Conservation (phyloP, 2,113 vertebrate genomes). For the Muntiacus muntjak region DNA sequence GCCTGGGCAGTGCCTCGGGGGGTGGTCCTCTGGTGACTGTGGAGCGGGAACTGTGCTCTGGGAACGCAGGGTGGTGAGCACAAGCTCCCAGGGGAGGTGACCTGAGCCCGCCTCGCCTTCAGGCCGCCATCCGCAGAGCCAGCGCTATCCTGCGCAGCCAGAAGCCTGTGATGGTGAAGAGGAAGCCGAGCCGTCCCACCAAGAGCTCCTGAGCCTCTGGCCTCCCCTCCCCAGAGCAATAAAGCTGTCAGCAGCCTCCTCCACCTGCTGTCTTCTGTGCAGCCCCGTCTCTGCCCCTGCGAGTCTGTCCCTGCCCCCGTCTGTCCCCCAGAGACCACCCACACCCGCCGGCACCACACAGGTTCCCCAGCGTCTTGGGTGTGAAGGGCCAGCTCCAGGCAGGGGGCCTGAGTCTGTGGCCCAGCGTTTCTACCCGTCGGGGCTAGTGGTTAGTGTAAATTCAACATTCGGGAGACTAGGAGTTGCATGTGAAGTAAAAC, state of each 20-base stretch:
- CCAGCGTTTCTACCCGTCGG: fast-evolving
- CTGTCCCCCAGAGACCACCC: not conserved
- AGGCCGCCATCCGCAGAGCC: conserved; percentile 91
- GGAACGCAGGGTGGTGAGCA: not conserved
- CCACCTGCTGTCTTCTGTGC: fast-evolving
- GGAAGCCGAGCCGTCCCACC: conserved; percentile 88
- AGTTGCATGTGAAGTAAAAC: fast-evolving
- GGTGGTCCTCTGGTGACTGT: fast-evolving
- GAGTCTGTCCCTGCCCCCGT: not conserved
- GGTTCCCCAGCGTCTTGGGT: not conserved
- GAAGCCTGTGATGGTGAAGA: conserved; percentile 93
- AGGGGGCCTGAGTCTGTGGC: not conserved
- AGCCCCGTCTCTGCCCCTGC: too few relatives aligned
- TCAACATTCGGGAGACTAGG: too few relatives aligned
- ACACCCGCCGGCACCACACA: fast-evolving
- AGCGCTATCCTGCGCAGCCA: conserved; percentile 93
- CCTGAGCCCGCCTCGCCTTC: not conserved
- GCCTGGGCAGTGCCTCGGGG: fast-evolving
- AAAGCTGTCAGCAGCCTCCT: not conserved
- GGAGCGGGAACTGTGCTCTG: not conserved
- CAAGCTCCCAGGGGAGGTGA: fast-evolving
- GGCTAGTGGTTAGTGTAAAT: not conserved
- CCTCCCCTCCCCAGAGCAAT: not conserved
- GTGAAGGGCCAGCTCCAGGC: not conserved
- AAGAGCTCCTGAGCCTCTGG: conserved; percentile 79